phyloP scores from a whole-genome alignment of 2,113 vertebrate genomes.

The Prionailurus viverrinus region DNA sequence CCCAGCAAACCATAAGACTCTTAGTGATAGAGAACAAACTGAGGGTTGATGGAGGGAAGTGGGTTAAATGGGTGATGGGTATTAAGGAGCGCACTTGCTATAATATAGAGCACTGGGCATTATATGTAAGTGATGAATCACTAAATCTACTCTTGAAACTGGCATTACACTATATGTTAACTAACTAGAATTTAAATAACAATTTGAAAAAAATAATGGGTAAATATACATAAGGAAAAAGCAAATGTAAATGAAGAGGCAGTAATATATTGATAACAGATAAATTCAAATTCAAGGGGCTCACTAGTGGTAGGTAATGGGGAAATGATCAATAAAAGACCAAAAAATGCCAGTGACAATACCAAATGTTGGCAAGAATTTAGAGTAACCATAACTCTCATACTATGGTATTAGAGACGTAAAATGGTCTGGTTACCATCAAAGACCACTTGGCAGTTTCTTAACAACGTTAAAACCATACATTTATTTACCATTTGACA shows the following conservation, averaged over 20 bases:
- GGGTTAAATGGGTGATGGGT: too few relatives aligned
- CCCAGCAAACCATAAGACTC: too few relatives aligned
- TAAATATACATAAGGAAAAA: background rate
- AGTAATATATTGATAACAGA: background rate
- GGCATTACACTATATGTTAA: too few relatives aligned
- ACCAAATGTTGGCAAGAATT: background rate
- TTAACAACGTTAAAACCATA: slow-evolving; percentile 6
- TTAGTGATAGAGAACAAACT: too few relatives aligned
- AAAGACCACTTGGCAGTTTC: background rate
- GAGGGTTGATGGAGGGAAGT: too few relatives aligned
- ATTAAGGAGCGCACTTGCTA: too few relatives aligned
- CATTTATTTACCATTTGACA: background rate
- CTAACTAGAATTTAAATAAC: too few relatives aligned
- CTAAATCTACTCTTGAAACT: too few relatives aligned
- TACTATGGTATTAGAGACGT: background rate
- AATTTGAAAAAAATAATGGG: background rate
- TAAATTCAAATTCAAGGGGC: background rate
- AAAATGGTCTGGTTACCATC: background rate
- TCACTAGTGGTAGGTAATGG: background rate
- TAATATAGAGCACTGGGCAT: too few relatives aligned
- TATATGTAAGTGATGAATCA: too few relatives aligned
- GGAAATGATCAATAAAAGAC: background rate
- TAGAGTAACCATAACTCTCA: background rate
- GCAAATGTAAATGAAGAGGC: background rate
- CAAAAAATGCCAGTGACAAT: background rate